phyloP scores from a whole-genome alignment of 2,113 vertebrate genomes.

The Corythornis madagascariensis region DNA sequence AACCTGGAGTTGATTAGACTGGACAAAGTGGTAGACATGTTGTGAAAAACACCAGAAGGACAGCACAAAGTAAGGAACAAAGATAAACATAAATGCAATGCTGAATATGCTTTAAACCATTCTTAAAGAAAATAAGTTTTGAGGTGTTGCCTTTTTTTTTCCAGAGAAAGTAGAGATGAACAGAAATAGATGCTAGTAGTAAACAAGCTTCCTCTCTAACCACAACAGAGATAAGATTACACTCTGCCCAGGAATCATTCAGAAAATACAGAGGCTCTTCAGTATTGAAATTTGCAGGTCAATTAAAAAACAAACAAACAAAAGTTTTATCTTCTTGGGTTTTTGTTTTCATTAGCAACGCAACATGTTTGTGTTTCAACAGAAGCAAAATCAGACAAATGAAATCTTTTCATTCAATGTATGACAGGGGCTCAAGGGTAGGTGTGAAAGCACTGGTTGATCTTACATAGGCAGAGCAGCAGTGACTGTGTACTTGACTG shows the following conservation, averaged over 20 bases:
- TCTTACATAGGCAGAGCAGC: background rate
- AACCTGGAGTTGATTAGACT: conserved; percentile 30
- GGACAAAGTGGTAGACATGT: background rate
- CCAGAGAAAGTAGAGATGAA: background rate
- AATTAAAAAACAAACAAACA: background rate
- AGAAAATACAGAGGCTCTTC: background rate
- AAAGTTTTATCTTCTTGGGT: background rate
- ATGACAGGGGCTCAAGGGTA: background rate
- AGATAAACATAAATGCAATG: background rate
- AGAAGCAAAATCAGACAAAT: background rate
- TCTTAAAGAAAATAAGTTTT: background rate
- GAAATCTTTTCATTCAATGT: background rate
- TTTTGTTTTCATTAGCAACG: background rate
- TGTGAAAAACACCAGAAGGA: background rate
- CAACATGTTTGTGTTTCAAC: background rate
- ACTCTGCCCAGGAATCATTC: background rate
- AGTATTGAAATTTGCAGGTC: background rate
- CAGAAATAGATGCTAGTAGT: background rate
- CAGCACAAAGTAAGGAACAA: background rate
- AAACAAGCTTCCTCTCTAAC: conserved; percentile 8
- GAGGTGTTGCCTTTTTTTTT: background rate
- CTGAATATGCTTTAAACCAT: background rate
- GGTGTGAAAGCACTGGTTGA: conserved; percentile 13
- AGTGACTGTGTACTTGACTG: conserved; percentile 5
- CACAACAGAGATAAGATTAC: background rate